phyloP scores from a whole-genome alignment of 2,113 vertebrate genomes.

The Chamaea fasciata region DNA sequence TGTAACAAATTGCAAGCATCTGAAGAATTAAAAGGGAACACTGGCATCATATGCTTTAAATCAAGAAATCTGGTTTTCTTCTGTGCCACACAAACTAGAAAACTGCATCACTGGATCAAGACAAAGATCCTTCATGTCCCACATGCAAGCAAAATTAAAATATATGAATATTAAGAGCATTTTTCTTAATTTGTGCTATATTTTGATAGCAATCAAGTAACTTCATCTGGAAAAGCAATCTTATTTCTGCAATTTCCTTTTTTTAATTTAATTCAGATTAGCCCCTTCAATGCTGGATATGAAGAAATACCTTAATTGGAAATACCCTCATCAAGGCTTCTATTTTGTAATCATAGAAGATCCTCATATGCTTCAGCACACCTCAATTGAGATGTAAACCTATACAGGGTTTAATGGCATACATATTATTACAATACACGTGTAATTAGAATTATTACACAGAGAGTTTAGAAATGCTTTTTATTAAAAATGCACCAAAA shows the following conservation, averaged over 20 bases:
- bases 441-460: neutral
- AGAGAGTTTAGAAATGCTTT: neutral
- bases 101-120: neutral
- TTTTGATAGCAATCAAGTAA: neutral
- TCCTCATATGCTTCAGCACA: neutral
- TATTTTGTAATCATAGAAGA: neutral
- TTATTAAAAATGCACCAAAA: neutral
- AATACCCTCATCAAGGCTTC: neutral
- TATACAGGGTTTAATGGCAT: neutral
- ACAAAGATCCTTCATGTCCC: rapidly evolving
- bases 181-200: neutral
- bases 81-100: neutral
- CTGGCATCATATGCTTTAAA: neutral
- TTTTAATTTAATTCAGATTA: neutral
- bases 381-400: neutral
- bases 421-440: neutral
- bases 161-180: neutral
- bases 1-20: neutral
- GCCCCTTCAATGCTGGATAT: neutral
- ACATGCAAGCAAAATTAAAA: neutral
- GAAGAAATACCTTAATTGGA: neutral
- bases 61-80: neutral
- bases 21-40: neutral
- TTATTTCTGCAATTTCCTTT: neutral
- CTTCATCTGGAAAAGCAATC: neutral